Base-by-base conservation (phyloP, 2,113 vertebrate genomes). In the Eptesicus fuscus region DNA sequence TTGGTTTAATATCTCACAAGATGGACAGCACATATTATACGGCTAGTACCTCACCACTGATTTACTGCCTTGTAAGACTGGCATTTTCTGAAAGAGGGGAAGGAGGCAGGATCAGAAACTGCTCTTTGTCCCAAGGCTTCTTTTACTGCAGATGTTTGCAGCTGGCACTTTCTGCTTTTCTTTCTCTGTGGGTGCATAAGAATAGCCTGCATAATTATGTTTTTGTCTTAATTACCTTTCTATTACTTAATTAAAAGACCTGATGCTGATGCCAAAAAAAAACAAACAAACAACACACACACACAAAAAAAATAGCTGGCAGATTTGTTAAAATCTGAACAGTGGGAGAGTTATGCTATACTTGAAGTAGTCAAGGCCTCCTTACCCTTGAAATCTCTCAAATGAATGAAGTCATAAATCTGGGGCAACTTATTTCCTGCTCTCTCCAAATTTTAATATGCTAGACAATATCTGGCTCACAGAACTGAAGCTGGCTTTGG, bases 181-280 rank as follows among this genome's bases (percentile, higher is more conserved):
- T 92, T 88, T 71, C 82, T 85, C 86, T 76, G 13, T 83, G 76
- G 28, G 30, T 83, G 1, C 61, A 59, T 32, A 82, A 51, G 91
- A 93, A 67, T 96, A 95, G 93, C 61, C 37, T 32, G 74, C 28
- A 79, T 67, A 90, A 94, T 93, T 93, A 88, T 59, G 56, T 90
- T 93, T 96, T 80, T 90, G 44, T 90, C 71, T 90, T 97, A 82
- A 96, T 93, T 74, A 84, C 22, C 42, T 94, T 93, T 92, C 59
- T 94, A 78, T 96, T 91, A 93, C 51, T 94, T 96, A 90, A 88
- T 90, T 83, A 95, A 94, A 96, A 91, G 67, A 77, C 32, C n/a
- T 86, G 49, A 95, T 83, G 49, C 30, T 70, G 40, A 95, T 69
- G 74, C 49, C 90, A 22, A 22, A 22, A 22, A 56, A 56, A 56